phyloP scores from a whole-genome alignment of 2,888 invertebrate species.

The Ptychoptera contaminata region DNA sequence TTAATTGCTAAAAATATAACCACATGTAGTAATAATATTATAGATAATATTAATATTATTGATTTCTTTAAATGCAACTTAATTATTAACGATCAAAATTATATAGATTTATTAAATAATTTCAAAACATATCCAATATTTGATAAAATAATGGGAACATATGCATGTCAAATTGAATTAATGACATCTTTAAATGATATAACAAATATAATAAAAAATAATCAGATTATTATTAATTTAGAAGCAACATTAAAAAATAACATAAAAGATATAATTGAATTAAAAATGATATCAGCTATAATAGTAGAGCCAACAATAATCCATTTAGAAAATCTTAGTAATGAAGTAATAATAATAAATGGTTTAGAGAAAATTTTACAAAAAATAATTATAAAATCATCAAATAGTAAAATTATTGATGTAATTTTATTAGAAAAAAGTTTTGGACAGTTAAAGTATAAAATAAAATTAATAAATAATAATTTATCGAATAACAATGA shows the following conservation, averaged over 20 bases:
- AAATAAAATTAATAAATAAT: constrained; percentile 20
- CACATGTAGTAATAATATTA: constrained; percentile 18
- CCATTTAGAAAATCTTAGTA: constrained; percentile 18
- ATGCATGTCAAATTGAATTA: constrained; percentile 25
- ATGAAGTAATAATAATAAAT: constrained; percentile 30
- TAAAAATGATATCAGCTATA: constrained; percentile 28
- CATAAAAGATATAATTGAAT: constrained; percentile 20
- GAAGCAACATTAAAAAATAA: constrained; percentile 26
- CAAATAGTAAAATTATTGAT: constrained; percentile 22
- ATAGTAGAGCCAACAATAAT: constrained; percentile 21
- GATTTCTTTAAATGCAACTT: too few relatives aligned
- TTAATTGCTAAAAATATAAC: constrained; percentile 27
- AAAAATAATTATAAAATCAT: constrained; percentile 32
- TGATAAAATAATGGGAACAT: constrained; percentile 21
- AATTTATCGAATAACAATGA: constrained; percentile 12
- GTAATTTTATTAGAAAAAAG: constrained; percentile 22
- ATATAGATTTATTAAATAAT: constrained; percentile 17
- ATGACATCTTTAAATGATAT: constrained; percentile 22
- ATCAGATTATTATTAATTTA: constrained; percentile 24
- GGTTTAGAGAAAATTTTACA: constrained; percentile 41
- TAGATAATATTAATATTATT: too few relatives aligned
- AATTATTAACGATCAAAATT: too few relatives aligned
- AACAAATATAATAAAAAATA: constrained; percentile 22
- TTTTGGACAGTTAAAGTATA: constrained; percentile 25
- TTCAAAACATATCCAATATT: constrained; percentile 24